Evolutionary conservation across 2,888 invertebrate genomes (phyloP).

Genomic region (Oxyteleia sp.): DNA sequence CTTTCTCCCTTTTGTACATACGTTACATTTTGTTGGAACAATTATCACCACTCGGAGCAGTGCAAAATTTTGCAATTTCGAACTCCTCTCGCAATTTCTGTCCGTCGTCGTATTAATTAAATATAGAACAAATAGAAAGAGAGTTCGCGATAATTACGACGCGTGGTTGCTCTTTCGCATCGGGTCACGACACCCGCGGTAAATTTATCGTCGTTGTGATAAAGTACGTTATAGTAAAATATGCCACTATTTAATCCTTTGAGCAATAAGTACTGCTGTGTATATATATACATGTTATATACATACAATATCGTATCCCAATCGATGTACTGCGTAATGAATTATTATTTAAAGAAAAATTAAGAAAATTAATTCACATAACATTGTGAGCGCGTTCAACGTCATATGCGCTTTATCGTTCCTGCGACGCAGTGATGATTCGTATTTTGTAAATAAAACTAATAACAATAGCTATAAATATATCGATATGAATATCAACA

Average conservation of each 20-base stretch:
- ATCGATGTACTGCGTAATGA: constrained; percentile 85
- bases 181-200: constrained; percentile 79
- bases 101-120: constrained; percentile 65
- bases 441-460: constrained; percentile 71
- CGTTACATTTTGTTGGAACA: constrained; percentile 21
- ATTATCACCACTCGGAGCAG: constrained; percentile 29
- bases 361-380: constrained; percentile 36
- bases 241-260: constrained; percentile 86
- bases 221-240: constrained; percentile 85
- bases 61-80: constrained; percentile 50
- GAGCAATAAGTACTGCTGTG: constrained; percentile 86
- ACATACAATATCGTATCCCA: constrained; percentile 76
- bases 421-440: constrained; percentile 66
- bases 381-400: constrained; percentile 41
- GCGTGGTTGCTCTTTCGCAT: constrained; percentile 77
- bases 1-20: constrained; percentile 25
- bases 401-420: constrained; percentile 62
- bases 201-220: constrained; percentile 87
- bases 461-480: constrained; percentile 66
- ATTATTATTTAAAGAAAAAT: constrained; percentile 55
- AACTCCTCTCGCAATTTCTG: constrained; percentile 58
- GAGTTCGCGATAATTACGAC: constrained; percentile 70
- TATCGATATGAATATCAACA: constrained; percentile 67
- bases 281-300: constrained; percentile 83
- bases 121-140: constrained; percentile 69